These are phyloP conservation scores for Phoenicopterus ruber DNA, from an alignment of 2,113 vertebrate genomes.

Conservation along the genomic window DNA sequence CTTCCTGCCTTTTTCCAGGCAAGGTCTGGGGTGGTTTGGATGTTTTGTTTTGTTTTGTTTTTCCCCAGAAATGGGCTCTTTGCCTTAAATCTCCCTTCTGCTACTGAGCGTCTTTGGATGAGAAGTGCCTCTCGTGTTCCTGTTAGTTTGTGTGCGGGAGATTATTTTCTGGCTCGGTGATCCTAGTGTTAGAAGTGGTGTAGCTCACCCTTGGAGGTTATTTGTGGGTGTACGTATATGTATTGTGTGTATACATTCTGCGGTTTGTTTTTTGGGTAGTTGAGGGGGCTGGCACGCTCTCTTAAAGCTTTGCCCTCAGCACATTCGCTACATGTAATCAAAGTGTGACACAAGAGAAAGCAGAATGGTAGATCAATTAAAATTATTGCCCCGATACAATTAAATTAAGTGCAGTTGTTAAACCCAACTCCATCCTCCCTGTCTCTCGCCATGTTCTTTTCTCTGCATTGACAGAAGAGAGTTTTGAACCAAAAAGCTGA, in stretches of 20 bases:
- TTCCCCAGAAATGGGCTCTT: background rate
- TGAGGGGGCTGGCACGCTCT: background rate
- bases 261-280: background rate
- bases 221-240: background rate
- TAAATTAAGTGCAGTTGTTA: background rate
- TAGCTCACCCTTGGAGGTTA: background rate
- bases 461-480: background rate
- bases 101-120: background rate
- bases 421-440: background rate
- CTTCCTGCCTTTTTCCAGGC: background rate
- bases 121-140: background rate
- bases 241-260: background rate
- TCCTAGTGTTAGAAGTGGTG: background rate
- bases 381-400: background rate
- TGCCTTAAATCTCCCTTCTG: background rate
- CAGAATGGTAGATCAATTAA: background rate
- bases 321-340: background rate
- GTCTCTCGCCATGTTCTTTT: background rate
- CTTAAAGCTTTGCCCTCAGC: background rate
- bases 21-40: rapidly evolving
- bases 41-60: background rate
- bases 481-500: background rate
- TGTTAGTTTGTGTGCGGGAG: background rate
- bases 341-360: background rate
- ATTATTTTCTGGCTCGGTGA: background rate